Base-by-base conservation (phyloP, 2,113 vertebrate species). In the Syrmaticus mikado region DNA sequence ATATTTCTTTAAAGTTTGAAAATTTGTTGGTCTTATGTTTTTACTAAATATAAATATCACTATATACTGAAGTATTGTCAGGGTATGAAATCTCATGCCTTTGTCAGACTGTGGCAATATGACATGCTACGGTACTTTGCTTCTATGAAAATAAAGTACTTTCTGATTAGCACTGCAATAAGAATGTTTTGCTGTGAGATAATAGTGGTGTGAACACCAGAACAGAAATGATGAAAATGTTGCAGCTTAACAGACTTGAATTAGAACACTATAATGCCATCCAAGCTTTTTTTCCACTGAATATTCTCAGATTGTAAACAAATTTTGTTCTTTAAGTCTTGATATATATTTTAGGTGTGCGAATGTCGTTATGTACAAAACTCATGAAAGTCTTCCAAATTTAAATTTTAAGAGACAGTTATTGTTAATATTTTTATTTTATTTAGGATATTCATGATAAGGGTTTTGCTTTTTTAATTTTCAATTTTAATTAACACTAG, bases 1-100 rank as follows among this genome's bases (percentile, higher is more conserved):
- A 61, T 79, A 74, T 68, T 71, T 40, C 34, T 88, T 92, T 85
- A 71, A 83, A 65, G 60, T 61, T 80, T 41, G 25, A 94, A 95
- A 93, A 85, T 67, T 72, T 25, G 95, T 50, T 50, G 93, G 58
- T 30, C 32, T 64, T 46, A 71, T 15, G 4, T 82, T 62, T 89
- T 28, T 30, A 34, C n/a, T 74, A 70, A 73, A 78, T 40, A 22
- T 65, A 76, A 82, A 74, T 68, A 66, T 46, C 27, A 41, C 52
- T 40, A 36, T 46, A 28, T 13, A 38, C 22, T 73, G 38, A 82
- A 87, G 55, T 91, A 50, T 14, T 25, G 0, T 27, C 52, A 53
- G 15, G 27, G 27, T 53, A 30, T 17, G 52, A 53, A 30, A 53
- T 53, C 52, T 53, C 52, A 17, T 53, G 9, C 52, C 52, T 53